Evolutionary conservation across 2,888 invertebrate species (phyloP).

Genomic region (Tetragonisca angustula): DNA sequence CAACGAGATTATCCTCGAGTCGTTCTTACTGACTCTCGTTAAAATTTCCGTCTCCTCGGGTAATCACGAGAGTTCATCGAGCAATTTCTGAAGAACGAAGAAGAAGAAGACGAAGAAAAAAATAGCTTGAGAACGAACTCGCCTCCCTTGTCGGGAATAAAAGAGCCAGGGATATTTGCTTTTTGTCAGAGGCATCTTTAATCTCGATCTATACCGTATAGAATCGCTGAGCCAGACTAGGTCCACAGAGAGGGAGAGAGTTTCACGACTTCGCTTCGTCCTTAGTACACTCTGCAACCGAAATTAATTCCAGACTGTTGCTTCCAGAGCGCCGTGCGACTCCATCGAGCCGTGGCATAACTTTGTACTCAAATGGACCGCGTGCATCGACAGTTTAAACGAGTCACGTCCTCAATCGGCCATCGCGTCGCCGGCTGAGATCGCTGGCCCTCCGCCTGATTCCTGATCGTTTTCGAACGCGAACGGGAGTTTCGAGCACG

Average conservation of each 20-base stretch:
- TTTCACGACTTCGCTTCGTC: constrained; percentile 27
- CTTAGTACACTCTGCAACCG: constrained; percentile 30
- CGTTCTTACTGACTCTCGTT: background rate
- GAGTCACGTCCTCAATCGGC: constrained; percentile 24
- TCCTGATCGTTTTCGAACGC: background rate
- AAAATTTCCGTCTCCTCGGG: background rate
- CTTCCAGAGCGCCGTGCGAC: constrained; percentile 36
- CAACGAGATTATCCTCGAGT: background rate
- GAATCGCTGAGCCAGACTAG: background rate
- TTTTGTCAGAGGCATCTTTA: constrained; percentile 27
- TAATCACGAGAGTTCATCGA: background rate
- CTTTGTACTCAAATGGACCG: constrained; percentile 61
- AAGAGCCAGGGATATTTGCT: constrained; percentile 4
- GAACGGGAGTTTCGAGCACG: background rate
- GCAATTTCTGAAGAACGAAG: background rate
- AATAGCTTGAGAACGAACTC: background rate
- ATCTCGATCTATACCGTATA: constrained; percentile 28
- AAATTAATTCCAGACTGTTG: constrained; percentile 67
- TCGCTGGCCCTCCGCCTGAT: constrained; percentile 15
- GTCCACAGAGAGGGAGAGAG: background rate
- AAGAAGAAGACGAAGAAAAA: background rate
- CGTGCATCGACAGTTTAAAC: constrained; percentile 59
- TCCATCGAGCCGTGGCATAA: constrained; percentile 57
- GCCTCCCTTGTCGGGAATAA: background rate
- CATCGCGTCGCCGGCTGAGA: constrained; percentile 25